phyloP scores from a whole-genome alignment of 2,888 invertebrate species.

The Phaedon cochleariae region DNA sequence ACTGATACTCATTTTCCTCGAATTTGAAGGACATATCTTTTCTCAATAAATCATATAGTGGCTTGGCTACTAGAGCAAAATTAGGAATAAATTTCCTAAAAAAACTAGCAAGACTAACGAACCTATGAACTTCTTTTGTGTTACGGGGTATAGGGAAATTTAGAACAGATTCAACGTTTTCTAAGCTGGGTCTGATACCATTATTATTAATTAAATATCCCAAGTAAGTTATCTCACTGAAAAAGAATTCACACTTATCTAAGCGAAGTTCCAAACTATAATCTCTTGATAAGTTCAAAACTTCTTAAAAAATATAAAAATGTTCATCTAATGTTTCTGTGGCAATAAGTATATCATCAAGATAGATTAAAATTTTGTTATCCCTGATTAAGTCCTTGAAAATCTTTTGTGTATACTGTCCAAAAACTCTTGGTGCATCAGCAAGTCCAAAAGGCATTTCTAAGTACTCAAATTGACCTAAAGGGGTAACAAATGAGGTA shows the following conservation, averaged over 20 bases:
- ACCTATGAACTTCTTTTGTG: too few relatives aligned
- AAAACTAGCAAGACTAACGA: slow-evolving; percentile 29
- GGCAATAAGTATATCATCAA: slow-evolving; percentile 27
- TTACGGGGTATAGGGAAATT: slow-evolving; percentile 19
- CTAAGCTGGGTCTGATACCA: neutral
- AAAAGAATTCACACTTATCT: slow-evolving; percentile 26
- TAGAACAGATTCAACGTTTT: too few relatives aligned
- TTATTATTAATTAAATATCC: slow-evolving; percentile 26
- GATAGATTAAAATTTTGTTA: slow-evolving; percentile 22
- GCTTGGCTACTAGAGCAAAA: slow-evolving; percentile 43
- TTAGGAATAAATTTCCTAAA: slow-evolving; percentile 43
- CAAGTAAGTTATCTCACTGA: slow-evolving; percentile 32
- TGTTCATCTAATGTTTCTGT: slow-evolving; percentile 21
- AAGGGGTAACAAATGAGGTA: slow-evolving; percentile 48
- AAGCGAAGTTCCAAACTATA: slow-evolving; percentile 16
- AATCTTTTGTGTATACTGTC: neutral
- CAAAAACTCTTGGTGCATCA: too few relatives aligned
- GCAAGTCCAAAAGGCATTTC: slow-evolving; percentile 40
- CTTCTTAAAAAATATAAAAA: slow-evolving; percentile 17
- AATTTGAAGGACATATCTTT: slow-evolving; percentile 43
- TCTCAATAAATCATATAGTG: slow-evolving; percentile 41
- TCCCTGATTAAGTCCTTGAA: slow-evolving; percentile 17
- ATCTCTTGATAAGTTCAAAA: slow-evolving; percentile 9
- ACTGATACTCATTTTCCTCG: slow-evolving; percentile 29
- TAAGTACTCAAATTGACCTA: slow-evolving; percentile 48